phyloP scores from a whole-genome alignment of 2,113 vertebrate genomes.

The Perca schrenkii region DNA sequence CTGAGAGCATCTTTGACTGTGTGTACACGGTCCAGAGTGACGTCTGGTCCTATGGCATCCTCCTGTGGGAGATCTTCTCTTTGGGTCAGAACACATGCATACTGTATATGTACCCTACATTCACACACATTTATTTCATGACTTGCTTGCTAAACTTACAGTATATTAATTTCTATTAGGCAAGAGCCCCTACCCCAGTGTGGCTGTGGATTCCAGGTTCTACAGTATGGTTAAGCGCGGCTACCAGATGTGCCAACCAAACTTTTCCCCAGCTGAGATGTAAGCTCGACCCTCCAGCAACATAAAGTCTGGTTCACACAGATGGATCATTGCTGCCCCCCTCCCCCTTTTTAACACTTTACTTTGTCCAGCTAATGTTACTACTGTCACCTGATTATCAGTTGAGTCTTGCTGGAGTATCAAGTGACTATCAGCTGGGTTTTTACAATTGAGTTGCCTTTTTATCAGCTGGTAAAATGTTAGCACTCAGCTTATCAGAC shows the following conservation, averaged over 20 bases:
- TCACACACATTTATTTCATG: conserved; percentile 9
- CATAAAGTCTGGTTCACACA: background rate
- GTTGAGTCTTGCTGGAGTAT: conserved; percentile 29
- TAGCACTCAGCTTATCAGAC: background rate
- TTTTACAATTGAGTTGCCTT: conserved; percentile 17
- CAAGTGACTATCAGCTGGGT: conserved; percentile 53
- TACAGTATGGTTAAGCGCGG: conserved; percentile 97
- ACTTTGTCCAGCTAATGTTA: background rate
- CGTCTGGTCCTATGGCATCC: conserved; percentile 98
- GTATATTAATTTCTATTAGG: conserved; percentile 78
- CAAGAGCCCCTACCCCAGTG: conserved; percentile 93
- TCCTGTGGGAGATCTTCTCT: conserved; percentile 99
- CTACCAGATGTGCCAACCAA: conserved; percentile 95
- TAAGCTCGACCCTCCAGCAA: conserved; percentile 75
- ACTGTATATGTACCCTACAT: background rate
- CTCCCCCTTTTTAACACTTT: background rate
- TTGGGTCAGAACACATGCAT: conserved; percentile 85
- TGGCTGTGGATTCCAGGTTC: conserved; percentile 95
- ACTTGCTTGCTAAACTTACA: background rate
- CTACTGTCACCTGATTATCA: conserved; percentile 40
- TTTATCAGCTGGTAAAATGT: conserved; percentile 2
- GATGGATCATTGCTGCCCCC: background rate
- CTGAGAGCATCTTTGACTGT: conserved; percentile 98
- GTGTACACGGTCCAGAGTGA: conserved; percentile 98
- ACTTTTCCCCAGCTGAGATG: conserved; percentile 91